These are phyloP conservation scores for Bungarus multicinctus DNA, from an alignment of 2,113 vertebrate genomes.

Conservation along the genomic window DNA sequence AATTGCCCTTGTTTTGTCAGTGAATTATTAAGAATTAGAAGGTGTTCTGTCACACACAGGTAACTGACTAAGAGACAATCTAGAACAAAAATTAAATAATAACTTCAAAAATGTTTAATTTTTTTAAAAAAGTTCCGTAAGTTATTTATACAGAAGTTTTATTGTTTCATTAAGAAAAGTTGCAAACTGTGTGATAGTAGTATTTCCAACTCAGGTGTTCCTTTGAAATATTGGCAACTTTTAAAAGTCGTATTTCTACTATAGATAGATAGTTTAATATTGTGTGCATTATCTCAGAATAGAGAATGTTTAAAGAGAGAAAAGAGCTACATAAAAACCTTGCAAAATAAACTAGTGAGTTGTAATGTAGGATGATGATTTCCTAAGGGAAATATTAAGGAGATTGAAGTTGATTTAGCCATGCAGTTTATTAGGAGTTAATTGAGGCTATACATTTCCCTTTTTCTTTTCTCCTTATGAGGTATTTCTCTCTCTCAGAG, in stretches of 20 bases:
- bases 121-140: neutral
- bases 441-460: neutral
- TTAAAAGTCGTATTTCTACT: neutral
- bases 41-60: neutral
- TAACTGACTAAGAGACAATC: neutral
- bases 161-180: neutral
- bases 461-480: neutral
- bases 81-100: neutral
- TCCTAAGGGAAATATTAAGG: neutral
- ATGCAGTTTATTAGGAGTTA: neutral
- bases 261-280: neutral
- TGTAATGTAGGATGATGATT: neutral
- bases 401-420: neutral
- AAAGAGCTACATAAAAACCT: neutral
- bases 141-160: neutral
- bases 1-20: neutral
- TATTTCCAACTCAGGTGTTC: neutral
- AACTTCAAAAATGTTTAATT: neutral
- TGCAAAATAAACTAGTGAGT: neutral
- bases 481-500: neutral
- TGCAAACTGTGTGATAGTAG: neutral
- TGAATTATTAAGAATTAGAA: neutral
- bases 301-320: neutral
- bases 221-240: neutral
- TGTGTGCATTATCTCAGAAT: neutral